Percentiles rank a stretch among this genome's conserved stretches.
Evolutionary conservation across 2,113 vertebrate species (phyloP).

Genomic region (Brevimyrus niger): DNA sequence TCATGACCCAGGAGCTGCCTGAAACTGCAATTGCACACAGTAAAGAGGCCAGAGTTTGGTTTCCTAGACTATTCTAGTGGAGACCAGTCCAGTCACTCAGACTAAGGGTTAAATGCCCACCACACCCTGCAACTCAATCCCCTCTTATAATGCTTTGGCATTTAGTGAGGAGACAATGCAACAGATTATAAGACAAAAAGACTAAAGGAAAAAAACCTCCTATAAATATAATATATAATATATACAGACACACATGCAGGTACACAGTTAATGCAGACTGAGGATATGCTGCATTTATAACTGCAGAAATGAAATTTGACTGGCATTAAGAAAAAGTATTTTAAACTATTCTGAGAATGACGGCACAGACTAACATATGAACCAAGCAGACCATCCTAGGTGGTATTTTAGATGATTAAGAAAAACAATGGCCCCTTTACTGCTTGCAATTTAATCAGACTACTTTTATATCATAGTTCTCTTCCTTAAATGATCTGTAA

Average conservation of each 20-base stretch:
- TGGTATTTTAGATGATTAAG: neutral
- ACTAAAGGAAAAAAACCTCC: neutral
- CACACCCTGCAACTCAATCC: neutral
- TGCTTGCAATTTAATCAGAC: neutral
- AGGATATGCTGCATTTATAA: neutral
- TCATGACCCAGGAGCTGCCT: neutral
- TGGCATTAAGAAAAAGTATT: neutral
- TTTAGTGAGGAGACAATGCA: neutral
- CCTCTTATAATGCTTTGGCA: neutral
- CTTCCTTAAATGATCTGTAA: slow-evolving; percentile 9
- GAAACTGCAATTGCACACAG: slow-evolving; percentile 2
- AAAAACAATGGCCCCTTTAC: slow-evolving; percentile 11
- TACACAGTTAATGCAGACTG: no score
- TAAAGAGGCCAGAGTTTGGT: slow-evolving; percentile 3
- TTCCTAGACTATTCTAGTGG: neutral
- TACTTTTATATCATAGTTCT: neutral
- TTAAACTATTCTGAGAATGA: neutral
- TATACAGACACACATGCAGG: no score
- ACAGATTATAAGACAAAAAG: neutral
- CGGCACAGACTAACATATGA: neutral
- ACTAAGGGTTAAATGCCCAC: neutral
- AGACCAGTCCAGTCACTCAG: neutral
- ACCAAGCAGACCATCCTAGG: neutral
- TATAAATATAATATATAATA: neutral
- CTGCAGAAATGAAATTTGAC: neutral